A percentile compares a stretch with the other conserved stretches of the same genome.
Evolutionary conservation across 2,888 invertebrate species (phyloP).

Genomic region (Molorchus minor): DNA sequence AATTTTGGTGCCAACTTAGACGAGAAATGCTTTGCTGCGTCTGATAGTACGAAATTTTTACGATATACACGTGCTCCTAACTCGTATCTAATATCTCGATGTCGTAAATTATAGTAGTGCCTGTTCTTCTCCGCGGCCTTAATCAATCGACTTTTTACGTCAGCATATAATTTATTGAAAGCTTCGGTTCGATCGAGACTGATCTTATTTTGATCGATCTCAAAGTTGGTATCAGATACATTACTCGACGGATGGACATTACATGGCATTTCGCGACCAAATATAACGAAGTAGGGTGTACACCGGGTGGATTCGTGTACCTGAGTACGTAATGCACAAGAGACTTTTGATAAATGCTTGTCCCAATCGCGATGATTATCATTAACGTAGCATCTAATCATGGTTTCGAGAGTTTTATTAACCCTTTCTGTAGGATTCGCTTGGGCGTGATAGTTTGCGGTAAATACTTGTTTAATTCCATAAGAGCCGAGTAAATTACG

Average conservation of each 20-base stretch:
- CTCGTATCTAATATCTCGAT: too few relatives aligned
- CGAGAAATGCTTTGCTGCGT: neutral
- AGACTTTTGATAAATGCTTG: neutral
- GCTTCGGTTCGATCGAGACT: too few relatives aligned
- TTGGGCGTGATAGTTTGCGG: conserved; percentile 31
- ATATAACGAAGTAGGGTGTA: neutral
- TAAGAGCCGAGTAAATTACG: conserved; percentile 18
- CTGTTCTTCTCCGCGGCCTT: neutral
- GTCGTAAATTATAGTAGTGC: too few relatives aligned
- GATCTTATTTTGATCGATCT: neutral
- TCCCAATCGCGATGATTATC: conserved; percentile 1
- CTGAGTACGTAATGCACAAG: neutral
- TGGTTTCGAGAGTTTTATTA: conserved; percentile 32
- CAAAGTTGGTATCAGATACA: neutral
- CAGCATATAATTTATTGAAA: too few relatives aligned
- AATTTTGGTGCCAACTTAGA: neutral
- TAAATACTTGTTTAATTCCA: conserved; percentile 22
- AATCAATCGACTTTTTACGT: neutral
- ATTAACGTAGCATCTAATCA: neutral
- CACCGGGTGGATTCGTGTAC: neutral
- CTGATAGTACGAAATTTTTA: neutral
- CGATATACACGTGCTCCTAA: too few relatives aligned
- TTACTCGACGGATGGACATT: neutral
- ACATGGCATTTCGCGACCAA: too few relatives aligned
- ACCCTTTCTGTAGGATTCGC: conserved; percentile 33